phyloP scores from a whole-genome alignment of 2,797 vertebrate genomes.

The Bryconaethiops microstoma region DNA sequence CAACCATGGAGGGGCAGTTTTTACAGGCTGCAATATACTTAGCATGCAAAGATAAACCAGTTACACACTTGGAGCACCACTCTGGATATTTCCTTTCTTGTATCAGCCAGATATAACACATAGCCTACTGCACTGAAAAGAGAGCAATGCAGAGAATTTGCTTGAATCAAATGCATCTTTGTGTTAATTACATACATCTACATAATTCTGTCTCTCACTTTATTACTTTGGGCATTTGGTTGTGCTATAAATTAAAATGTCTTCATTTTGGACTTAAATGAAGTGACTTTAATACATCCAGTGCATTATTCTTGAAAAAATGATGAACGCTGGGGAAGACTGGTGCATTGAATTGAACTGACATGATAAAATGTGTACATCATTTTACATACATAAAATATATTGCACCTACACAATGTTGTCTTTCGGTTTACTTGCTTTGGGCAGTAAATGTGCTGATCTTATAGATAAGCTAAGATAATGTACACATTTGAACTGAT shows the following conservation, averaged over 20 bases:
- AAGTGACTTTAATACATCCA: neutral
- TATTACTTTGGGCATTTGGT: neutral
- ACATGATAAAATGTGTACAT: neutral
- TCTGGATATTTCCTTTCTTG: neutral
- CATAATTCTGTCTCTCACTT: no score
- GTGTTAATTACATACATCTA: neutral
- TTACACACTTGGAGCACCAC: constrained; percentile 26
- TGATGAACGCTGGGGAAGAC: neutral
- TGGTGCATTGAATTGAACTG: neutral
- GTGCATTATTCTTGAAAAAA: neutral
- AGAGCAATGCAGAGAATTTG: neutral
- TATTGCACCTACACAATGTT: neutral
- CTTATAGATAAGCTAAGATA: neutral
- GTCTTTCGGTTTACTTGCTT: neutral
- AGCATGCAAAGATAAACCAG: constrained; percentile 51
- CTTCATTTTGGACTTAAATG: neutral
- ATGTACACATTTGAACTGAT: neutral
- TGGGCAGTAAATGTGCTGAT: neutral
- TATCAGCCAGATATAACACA: constrained; percentile 27
- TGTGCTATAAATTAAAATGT: neutral
- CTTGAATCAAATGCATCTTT: neutral
- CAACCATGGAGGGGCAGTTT: constrained; percentile 2
- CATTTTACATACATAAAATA: neutral
- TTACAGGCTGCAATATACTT: constrained; percentile 2
- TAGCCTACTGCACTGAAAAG: neutral